A percentile compares a stretch with the other conserved stretches of the same genome.
phyloP scores from a whole-genome alignment of 2,888 invertebrate species.

The Leptinotarsa juncta region DNA sequence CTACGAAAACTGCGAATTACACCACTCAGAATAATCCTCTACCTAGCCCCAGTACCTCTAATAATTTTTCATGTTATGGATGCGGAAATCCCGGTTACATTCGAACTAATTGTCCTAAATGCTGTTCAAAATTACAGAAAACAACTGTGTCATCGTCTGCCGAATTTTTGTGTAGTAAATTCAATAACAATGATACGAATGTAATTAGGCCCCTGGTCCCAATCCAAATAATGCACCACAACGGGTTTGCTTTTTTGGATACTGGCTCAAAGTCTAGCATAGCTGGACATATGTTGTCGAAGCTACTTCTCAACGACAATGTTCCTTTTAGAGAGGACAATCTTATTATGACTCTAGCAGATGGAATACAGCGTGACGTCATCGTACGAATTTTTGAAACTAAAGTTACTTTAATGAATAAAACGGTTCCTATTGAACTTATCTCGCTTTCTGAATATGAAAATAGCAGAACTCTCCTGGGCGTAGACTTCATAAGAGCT shows the following conservation, averaged over 20 bases:
- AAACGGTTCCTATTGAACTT: constrained; percentile 1
- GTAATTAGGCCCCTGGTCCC: constrained; percentile 1
- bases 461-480: constrained; percentile 20
- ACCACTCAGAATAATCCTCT: background rate
- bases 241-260: constrained; percentile 4
- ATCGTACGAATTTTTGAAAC: constrained; percentile 1
- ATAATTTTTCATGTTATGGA: constrained; percentile 1
- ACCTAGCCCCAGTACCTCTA: background rate
- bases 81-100: constrained; percentile 2
- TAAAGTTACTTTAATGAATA: background rate
- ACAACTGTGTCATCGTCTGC: background rate
- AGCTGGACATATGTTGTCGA: background rate
- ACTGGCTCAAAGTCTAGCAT: constrained; percentile 18
- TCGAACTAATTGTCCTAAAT: constrained; percentile 8
- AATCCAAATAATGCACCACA: background rate
- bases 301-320: constrained; percentile 2
- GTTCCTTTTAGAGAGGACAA: constrained; percentile 5
- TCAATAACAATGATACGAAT: background rate
- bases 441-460: constrained; percentile 6
- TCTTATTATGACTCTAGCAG: constrained; percentile 8
- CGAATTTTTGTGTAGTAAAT: constrained; percentile 15
- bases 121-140: background rate
- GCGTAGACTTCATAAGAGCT: constrained; percentile 21
- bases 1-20: background rate
- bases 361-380: constrained; percentile 8